Evolutionary conservation across 2,888 invertebrate genomes (phyloP), one percentile per base, ranked within the genome.

Genomic region (Sarcophaga caerulescens): DNA sequence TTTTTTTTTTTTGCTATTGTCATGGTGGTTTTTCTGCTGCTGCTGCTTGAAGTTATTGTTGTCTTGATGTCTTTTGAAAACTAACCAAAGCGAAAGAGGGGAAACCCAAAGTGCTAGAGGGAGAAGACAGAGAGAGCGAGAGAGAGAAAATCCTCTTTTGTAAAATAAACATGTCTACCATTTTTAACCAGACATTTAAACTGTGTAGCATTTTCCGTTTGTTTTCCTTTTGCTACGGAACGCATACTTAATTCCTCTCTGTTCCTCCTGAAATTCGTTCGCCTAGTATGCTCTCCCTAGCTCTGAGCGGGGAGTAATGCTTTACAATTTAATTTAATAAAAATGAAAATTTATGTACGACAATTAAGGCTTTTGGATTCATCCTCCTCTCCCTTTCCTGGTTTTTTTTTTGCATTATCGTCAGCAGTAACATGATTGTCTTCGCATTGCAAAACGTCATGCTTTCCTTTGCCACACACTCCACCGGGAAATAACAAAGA

Each of bases 311-410:
- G 23, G 59, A 85, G 73, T 44, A 78, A 63, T 70, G 69, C 85
- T 73, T 52, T 73, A 79, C 77, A 82, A 80, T 85, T 80, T 83
- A 77, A 83, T 83, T 83, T 83, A 80, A 85, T 80, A 80, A 80
- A 85, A 77, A 80, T 81, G 60, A 77, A 81, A 83, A 80, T 83
- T 85, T 83, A 85, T 83, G 68, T 69, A 52, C 60, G 73, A 81
- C 63, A 77, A 83, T 78, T 83, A 77, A 69, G 73, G 62, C 14
- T 35, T 44, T 17, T 35, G 35, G 35, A 35, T 35, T 35, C 35
- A 17, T 10, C 3, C 14, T 52, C 17, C 17, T 52, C 12, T 4
- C 17, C 8, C 52, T 52, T 14, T 14, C 17, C 47, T 47, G 11
- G 4, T 47, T 47, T 47, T 47, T 47, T 14, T 52, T 52, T 52